Conservation (phyloP, 1,140 invertebrate genomes). For the Helicorthomorpha holstii region DNA sequence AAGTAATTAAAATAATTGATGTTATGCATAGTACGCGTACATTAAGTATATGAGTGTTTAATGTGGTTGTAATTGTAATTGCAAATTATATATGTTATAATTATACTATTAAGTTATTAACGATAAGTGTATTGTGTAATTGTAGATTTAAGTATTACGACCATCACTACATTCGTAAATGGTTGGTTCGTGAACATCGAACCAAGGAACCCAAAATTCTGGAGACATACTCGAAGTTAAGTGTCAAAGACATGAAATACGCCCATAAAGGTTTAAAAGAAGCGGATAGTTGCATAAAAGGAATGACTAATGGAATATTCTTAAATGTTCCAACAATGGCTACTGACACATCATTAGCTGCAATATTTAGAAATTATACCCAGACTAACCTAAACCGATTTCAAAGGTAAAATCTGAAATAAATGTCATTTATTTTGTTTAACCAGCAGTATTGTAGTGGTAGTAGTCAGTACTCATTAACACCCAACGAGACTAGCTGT, state of each 20-base stretch:
- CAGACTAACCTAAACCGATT: constrained; percentile 19
- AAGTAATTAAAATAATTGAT: constrained; percentile 53
- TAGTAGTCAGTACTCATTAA: constrained; percentile 27
- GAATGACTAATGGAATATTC: constrained; percentile 62
- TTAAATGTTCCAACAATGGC: constrained; percentile 45
- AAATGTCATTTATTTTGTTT: too few species aligned
- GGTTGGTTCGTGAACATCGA: constrained; percentile 61
- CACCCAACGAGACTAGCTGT: constrained; percentile 58
- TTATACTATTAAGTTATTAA: too few species aligned
- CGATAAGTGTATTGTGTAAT: too few species aligned
- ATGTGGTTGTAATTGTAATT: too few species aligned
- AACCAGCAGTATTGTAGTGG: not conserved
- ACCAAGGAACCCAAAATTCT: constrained; percentile 84
- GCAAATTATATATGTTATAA: too few species aligned
- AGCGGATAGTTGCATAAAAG: too few species aligned
- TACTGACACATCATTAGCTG: constrained; percentile 65
- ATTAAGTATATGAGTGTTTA: too few species aligned
- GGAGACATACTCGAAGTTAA: constrained; percentile 82
- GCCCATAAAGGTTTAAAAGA: too few species aligned
- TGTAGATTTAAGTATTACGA: constrained; percentile 80
- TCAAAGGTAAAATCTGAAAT: too few species aligned
- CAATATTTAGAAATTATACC: constrained; percentile 68
- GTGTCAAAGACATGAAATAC: constrained; percentile 81
- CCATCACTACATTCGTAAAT: constrained; percentile 77
- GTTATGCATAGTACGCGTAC: too few species aligned